Evolutionary conservation across 2,113 vertebrate genomes (phyloP).

Genomic region (Syrmaticus mikado): DNA sequence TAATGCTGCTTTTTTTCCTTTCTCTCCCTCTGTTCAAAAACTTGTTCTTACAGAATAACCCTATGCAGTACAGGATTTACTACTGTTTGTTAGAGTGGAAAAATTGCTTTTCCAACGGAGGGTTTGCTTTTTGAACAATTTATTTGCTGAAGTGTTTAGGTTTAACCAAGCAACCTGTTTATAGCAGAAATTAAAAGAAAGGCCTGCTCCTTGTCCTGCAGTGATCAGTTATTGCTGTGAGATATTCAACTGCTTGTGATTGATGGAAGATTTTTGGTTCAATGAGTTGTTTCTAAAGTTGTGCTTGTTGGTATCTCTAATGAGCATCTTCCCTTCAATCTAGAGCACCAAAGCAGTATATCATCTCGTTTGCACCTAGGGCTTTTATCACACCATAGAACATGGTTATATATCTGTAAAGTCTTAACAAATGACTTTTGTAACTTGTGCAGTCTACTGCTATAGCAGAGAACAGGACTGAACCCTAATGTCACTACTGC

Average conservation of each 20-base stretch:
- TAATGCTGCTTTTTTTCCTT: constrained; percentile 30
- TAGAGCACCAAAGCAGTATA: constrained; percentile 58
- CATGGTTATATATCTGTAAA: background rate
- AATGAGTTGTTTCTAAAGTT: constrained; percentile 30
- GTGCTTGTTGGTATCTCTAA: background rate
- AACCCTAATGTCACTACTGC: constrained; percentile 9
- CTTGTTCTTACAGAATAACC: constrained; percentile 31
- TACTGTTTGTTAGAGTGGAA: background rate
- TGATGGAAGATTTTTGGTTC: background rate
- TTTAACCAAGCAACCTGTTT: constrained; percentile 11
- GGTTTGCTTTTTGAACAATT: constrained; percentile 4
- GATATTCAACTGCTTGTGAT: background rate
- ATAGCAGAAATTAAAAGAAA: background rate
- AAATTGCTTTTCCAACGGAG: background rate
- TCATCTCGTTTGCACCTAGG: background rate
- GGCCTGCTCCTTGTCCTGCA: background rate
- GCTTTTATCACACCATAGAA: background rate
- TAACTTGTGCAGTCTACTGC: background rate
- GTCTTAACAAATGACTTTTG: background rate
- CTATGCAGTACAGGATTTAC: constrained; percentile 51
- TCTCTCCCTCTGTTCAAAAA: background rate
- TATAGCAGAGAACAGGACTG: background rate
- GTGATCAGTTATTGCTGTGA: background rate
- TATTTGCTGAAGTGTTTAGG: background rate
- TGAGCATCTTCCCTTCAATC: background rate